Conservation (phyloP, 2,113 vertebrate genomes). For the Oncorhynchus masou region DNA sequence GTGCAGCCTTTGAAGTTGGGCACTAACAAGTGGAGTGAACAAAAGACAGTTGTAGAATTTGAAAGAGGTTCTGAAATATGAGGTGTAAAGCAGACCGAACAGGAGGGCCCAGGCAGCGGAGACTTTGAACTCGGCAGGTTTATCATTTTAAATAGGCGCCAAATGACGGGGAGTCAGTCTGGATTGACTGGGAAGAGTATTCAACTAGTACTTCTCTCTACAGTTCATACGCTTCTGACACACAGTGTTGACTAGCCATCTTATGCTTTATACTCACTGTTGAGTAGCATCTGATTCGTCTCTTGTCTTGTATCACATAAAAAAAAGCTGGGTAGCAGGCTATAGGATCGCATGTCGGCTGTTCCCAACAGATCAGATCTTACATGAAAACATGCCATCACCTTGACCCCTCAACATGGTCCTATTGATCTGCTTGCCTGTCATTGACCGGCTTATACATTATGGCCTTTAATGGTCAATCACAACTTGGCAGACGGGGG, state of each 20-base stretch:
- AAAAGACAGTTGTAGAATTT: conserved; percentile 66
- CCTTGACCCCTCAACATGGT: conserved; percentile 80
- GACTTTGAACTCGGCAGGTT: conserved; percentile 46
- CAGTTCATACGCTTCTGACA: conserved; percentile 11
- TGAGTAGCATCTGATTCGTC: conserved; percentile 68
- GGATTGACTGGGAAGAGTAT: conserved; percentile 42
- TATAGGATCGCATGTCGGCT: conserved; percentile 78
- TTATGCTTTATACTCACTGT: conserved; percentile 55
- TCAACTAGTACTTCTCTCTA: conserved; percentile 52
- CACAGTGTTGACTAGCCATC: conserved; percentile 20
- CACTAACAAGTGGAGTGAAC: conserved; percentile 70
- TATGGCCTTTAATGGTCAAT: conserved; percentile 96
- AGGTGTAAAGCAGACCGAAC: conserved; percentile 59
- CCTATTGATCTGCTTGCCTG: conserved; percentile 95
- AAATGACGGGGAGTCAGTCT: conserved; percentile 43
- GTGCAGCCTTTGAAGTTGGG: conserved; percentile 71
- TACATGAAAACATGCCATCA: conserved; percentile 94
- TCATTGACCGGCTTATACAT: conserved; percentile 94
- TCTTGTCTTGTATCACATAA: conserved; percentile 76
- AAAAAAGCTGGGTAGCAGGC: conserved; percentile 80
- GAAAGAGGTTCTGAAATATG: conserved; percentile 74
- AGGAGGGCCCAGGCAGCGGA: conserved; percentile 62
- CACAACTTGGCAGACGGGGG: conserved; percentile 86
- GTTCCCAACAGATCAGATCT: conserved; percentile 70
- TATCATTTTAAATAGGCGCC: conserved; percentile 47